Evolutionary conservation across 2,888 invertebrate species (phyloP), one percentile per base, ranked within the genome.

Genomic region (Lithophane leautieri): DNA sequence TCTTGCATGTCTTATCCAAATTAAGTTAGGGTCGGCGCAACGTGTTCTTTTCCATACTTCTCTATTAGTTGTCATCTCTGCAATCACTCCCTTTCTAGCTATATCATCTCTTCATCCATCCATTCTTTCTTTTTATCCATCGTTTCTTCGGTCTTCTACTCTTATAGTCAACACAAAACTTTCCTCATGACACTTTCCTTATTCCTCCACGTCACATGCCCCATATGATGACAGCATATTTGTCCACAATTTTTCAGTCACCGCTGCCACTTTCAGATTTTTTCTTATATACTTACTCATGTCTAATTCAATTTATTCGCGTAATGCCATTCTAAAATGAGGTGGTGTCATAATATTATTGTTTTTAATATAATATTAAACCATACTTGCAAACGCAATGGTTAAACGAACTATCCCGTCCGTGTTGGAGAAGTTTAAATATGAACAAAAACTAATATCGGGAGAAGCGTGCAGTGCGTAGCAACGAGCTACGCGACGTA

Each of bases 391-490:
- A 11, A 44, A 61, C 44, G 16, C 56, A 68, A 60, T 14, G 34
- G n/a, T 60, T 44, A 61, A 73, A 76, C 66, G n/a, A 78, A 70
- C 75, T n/a, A 73, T 62, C 34, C 52, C 34, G 62, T 54, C 62
- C 52, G 34, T 54, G 84, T 84, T 78, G 75, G 68, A 82, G 87
- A 92, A 91, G 85, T 91, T 91, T 86, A 85, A 86, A 87, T 85
- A 85, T 84, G 83, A 90, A 88, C 87, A 87, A 91, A 93, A 94
- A 92, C 89, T 92, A 94, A 93, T 94, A 94, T 91, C 83, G 84
- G 76, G 80, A 82, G 83, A 78, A 89, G 89, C 93, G 92, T 93
- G 93, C 89, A 83, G 72, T 86, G 93, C 92, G 90, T 93, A 90
- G 89, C 87, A 92, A 92, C 86, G 87, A 87, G 89, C 89, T 90